Conservation (phyloP, 2,113 vertebrate genomes). For the Callipepla californica region DNA sequence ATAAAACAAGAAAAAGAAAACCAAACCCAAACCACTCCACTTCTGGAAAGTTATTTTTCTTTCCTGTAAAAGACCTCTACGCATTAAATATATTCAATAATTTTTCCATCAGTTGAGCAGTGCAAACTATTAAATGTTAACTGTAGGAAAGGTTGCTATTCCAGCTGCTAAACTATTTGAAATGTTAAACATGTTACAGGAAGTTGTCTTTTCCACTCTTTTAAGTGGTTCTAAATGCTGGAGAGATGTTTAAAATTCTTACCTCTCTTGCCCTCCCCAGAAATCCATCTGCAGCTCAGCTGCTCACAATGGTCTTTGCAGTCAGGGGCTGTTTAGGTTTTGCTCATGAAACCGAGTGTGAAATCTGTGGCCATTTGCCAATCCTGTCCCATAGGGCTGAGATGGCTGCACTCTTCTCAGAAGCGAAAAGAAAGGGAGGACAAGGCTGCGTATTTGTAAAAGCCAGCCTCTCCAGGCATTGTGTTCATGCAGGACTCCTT, state of each 20-base stretch:
- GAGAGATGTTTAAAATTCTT: not conserved
- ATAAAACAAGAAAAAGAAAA: not conserved
- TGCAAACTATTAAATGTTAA: constrained; percentile 56
- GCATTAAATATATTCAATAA: constrained; percentile 64
- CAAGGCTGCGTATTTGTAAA: not conserved
- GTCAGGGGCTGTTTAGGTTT: constrained; percentile 42
- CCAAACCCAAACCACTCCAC: not conserved
- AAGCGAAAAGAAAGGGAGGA: not conserved
- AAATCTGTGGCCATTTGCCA: constrained; percentile 42
- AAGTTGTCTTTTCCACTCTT: constrained; percentile 54
- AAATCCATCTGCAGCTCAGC: constrained; percentile 56
- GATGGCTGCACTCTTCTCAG: not conserved
- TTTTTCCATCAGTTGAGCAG: constrained; percentile 68
- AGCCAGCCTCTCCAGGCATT: not conserved
- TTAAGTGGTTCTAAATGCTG: constrained; percentile 35
- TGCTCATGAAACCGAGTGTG: constrained; percentile 28
- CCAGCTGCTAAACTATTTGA: constrained; percentile 69
- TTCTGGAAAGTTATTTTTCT: constrained; percentile 56
- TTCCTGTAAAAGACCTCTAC: constrained; percentile 48
- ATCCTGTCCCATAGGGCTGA: not conserved
- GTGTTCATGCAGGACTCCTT: not conserved
- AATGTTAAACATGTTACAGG: not conserved
- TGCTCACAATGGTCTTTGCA: constrained; percentile 13
- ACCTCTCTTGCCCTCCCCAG: constrained; percentile 7
- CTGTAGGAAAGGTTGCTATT: constrained; percentile 51